A percentile compares a stretch with the other conserved stretches of the same genome.
These are phyloP conservation scores for Ariolimax columbianus DNA, from an alignment of 2,888 invertebrate genomes.

Conservation along the genomic window DNA sequence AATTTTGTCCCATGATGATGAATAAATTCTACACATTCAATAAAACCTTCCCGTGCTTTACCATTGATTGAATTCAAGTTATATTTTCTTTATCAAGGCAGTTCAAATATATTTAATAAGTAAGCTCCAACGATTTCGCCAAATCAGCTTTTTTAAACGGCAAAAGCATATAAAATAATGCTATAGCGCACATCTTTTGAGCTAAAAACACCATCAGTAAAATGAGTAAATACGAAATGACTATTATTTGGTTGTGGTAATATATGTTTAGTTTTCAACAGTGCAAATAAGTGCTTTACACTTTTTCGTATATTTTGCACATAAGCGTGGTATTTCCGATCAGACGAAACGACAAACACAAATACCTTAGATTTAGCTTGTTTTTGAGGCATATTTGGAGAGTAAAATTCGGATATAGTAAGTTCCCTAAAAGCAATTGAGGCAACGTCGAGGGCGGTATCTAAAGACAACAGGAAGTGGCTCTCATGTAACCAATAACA, in stretches of 20 bases:
- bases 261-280: no score
- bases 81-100: no score
- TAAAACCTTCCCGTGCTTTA: no score
- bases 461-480: conserved; percentile 49
- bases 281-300: not conserved
- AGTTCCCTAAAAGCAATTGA: not conserved
- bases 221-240: no score
- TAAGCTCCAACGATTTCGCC: no score
- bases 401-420: not conserved
- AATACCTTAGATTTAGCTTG: conserved; percentile 31
- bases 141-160: not conserved
- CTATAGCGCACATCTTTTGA: not conserved
- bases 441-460: conserved; percentile 17
- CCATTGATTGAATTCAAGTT: no score
- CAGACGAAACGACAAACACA: not conserved
- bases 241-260: no score
- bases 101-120: no score
- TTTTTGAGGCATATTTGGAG: conserved; percentile 34
- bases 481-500: conserved; percentile 52
- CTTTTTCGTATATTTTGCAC: not conserved
- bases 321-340: conserved; percentile 20
- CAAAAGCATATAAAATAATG: not conserved
- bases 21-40: no score
- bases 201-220: no score
- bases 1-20: no score